phyloP scores from a whole-genome alignment of 2,888 invertebrate genomes.

The Cheilosia vernalis region DNA sequence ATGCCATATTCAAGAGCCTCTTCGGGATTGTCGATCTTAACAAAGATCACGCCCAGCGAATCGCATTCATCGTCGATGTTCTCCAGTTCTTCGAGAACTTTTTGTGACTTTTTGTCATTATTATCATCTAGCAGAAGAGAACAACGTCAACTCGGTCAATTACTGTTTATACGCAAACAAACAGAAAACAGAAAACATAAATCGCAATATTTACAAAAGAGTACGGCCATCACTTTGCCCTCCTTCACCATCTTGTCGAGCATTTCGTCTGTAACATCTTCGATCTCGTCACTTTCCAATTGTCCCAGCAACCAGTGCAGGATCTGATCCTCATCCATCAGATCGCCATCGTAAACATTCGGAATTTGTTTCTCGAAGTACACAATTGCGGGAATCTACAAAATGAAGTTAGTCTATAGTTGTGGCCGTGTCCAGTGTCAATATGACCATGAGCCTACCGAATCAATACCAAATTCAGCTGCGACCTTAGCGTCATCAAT shows the following conservation, averaged over 20 bases:
- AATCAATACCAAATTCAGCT: conserved; percentile 92
- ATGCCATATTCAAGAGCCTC: conserved; percentile 96
- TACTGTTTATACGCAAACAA: background rate
- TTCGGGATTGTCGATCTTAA: conserved; percentile 95
- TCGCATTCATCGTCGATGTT: conserved; percentile 97
- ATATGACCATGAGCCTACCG: conserved; percentile 78
- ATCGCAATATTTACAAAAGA: conserved; percentile 89
- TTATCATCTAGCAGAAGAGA: conserved; percentile 88
- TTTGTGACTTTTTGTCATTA: conserved; percentile 93
- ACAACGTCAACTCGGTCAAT: conserved; percentile 10
- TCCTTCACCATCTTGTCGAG: conserved; percentile 94
- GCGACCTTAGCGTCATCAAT: conserved; percentile 94
- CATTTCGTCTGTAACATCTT: conserved; percentile 97
- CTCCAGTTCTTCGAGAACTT: conserved; percentile 93
- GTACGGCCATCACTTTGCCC: conserved; percentile 93
- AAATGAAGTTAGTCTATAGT: background rate
- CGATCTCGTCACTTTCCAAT: conserved; percentile 95
- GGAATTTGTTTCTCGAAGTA: conserved; percentile 97
- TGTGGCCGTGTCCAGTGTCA: background rate
- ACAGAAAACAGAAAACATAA: background rate
- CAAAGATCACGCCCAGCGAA: conserved; percentile 93
- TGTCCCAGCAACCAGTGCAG: conserved; percentile 94
- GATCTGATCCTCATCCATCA: conserved; percentile 94
- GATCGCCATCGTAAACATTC: conserved; percentile 95
- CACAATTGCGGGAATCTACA: conserved; percentile 90